Conservation (phyloP, 2,888 invertebrate genomes). For the Dynastes grantii region DNA sequence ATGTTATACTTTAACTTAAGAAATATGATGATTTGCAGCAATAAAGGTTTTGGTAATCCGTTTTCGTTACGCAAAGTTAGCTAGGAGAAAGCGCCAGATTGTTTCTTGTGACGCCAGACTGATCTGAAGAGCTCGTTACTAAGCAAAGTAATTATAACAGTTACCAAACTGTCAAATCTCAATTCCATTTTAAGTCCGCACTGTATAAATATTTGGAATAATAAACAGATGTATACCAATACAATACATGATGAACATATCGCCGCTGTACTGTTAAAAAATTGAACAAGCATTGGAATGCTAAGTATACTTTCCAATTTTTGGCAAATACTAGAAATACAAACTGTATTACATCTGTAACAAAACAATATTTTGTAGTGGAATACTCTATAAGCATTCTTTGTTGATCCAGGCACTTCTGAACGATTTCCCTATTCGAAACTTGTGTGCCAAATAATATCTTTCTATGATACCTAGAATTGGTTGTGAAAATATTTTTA, state of each 20-base stretch:
- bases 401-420: constrained; percentile 54
- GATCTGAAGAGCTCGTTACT: no score
- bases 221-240: constrained; percentile 28
- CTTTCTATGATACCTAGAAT: constrained; percentile 29
- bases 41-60: no score
- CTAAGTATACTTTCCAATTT: constrained; percentile 52
- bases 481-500: constrained; percentile 32
- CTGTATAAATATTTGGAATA: not conserved
- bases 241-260: constrained; percentile 55
- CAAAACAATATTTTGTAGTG: not conserved
- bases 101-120: no score
- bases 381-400: constrained; percentile 52
- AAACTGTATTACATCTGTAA: no score
- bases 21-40: no score
- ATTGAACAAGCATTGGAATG: constrained; percentile 53
- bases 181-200: no score
- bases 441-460: constrained; percentile 25
- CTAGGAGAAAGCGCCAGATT: no score
- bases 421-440: constrained; percentile 44
- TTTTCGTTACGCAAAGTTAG: no score
- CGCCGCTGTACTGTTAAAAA: constrained; percentile 52
- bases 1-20: no score
- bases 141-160: no score
- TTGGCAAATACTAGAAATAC: constrained; percentile 50
- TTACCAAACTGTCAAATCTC: no score